Evolutionary conservation across 2,888 invertebrate species (phyloP).

Genomic region (Microdon myrmicae): DNA sequence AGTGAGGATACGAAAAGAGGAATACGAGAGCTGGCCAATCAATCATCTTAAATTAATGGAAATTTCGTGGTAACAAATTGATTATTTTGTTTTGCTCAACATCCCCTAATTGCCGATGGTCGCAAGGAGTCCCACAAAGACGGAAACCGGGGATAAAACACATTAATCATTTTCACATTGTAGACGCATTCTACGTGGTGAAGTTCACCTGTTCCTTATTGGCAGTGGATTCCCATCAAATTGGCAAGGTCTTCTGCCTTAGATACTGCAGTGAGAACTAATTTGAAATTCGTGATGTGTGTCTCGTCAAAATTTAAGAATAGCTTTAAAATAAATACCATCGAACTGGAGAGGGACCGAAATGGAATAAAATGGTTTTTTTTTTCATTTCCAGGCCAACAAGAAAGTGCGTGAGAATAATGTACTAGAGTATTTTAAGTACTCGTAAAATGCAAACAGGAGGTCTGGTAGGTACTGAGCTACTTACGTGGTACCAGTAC

Average conservation of each 20-base stretch:
- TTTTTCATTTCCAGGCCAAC: too few relatives aligned
- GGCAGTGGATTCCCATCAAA: constrained; percentile 28
- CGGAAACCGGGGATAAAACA: constrained; percentile 32
- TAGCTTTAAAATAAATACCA: too few relatives aligned
- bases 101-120: neutral
- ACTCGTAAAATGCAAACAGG: too few relatives aligned
- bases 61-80: constrained; percentile 52
- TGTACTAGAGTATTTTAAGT: too few relatives aligned
- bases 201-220: constrained; percentile 40
- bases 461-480: too few relatives aligned
- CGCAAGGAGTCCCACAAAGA: constrained; percentile 17
- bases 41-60: constrained; percentile 52
- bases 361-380: too few relatives aligned
- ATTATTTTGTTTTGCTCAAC: constrained; percentile 35
- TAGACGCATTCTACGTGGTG: constrained; percentile 35
- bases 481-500: too few relatives aligned
- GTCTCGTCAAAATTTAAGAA: too few relatives aligned
- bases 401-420: too few relatives aligned
- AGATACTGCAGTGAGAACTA: too few relatives aligned
- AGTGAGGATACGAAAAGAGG: constrained; percentile 18
- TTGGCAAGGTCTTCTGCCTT: constrained; percentile 11
- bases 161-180: constrained; percentile 47
- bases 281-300: too few relatives aligned
- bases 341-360: too few relatives aligned
- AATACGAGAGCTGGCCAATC: constrained; percentile 41